Percentiles rank a stretch among this genome's conserved stretches.
phyloP scores from a whole-genome alignment of 2,888 invertebrate species.

The Theretra japonica region DNA sequence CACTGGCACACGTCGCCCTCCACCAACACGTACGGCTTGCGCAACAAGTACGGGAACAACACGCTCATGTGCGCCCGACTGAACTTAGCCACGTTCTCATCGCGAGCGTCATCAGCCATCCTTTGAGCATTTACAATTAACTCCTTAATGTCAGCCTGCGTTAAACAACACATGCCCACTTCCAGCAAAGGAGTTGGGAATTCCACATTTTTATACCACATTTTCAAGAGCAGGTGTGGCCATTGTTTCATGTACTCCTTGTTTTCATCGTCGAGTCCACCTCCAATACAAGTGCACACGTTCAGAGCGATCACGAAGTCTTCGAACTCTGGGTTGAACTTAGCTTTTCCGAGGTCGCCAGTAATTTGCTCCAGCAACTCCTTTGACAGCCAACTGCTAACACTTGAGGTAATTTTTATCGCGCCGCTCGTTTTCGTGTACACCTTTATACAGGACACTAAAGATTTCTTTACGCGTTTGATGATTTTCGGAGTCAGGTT shows the following conservation, averaged over 20 bases:
- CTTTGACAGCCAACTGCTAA: neutral
- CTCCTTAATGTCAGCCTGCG: neutral
- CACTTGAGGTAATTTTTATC: neutral
- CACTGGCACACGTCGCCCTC: neutral
- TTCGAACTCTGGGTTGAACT: neutral
- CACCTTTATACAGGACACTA: neutral
- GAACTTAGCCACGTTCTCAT: neutral
- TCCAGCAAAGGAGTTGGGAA: neutral
- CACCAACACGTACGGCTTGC: constrained; percentile 11
- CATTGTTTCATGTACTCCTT: constrained; percentile 3
- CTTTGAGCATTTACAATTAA: constrained; percentile 3
- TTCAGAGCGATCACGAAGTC: neutral
- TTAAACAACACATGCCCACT: neutral
- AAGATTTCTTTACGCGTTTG: neutral
- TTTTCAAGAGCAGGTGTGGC: neutral
- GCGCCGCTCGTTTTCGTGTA: neutral
- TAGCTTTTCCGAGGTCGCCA: neutral
- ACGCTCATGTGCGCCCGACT: neutral
- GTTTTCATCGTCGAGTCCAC: neutral
- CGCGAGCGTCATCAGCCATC: neutral
- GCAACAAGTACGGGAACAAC: neutral
- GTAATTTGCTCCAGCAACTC: constrained; percentile 5
- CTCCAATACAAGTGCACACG: neutral
- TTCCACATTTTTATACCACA: neutral
- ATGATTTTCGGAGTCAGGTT: neutral